These are phyloP conservation scores for Barypeithes pellucidus DNA, from an alignment of 2,888 invertebrate genomes.

Conservation along the genomic window DNA sequence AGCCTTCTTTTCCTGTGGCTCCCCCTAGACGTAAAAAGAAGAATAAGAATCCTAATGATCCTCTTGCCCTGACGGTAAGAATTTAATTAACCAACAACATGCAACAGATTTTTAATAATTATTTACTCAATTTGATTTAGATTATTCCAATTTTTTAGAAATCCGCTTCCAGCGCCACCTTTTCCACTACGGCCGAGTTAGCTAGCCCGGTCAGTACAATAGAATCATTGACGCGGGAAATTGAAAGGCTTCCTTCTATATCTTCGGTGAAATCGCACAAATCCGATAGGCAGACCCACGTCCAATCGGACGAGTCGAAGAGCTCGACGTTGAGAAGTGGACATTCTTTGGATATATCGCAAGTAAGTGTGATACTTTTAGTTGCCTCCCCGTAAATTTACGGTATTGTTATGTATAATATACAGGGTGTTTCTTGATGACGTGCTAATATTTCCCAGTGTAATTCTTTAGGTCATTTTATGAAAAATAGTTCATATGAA, in stretches of 20 bases:
- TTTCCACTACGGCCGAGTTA: conserved; percentile 70
- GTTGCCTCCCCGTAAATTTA: neutral
- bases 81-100: neutral
- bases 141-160: conserved; percentile 64
- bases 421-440: too few relatives aligned
- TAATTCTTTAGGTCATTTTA: too few relatives aligned
- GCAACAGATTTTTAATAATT: neutral
- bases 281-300: conserved; percentile 22
- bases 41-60: conserved; percentile 64
- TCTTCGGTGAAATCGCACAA: conserved; percentile 59
- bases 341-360: conserved; percentile 67
- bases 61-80: conserved; percentile 45
- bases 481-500: too few relatives aligned
- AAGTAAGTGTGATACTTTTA: conserved; percentile 57
- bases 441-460: too few relatives aligned
- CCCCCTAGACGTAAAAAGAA: conserved; percentile 88
- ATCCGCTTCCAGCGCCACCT: conserved; percentile 62
- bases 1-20: conserved; percentile 79
- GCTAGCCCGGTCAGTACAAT: conserved; percentile 87
- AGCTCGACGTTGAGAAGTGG: conserved; percentile 62
- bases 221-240: conserved; percentile 85
- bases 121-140: too few relatives aligned
- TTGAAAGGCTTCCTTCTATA: conserved; percentile 75
- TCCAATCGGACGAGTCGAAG: conserved; percentile 53
- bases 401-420: neutral